phyloP scores from a whole-genome alignment of 1,140 invertebrate species.

The Caerostris extrusa region DNA sequence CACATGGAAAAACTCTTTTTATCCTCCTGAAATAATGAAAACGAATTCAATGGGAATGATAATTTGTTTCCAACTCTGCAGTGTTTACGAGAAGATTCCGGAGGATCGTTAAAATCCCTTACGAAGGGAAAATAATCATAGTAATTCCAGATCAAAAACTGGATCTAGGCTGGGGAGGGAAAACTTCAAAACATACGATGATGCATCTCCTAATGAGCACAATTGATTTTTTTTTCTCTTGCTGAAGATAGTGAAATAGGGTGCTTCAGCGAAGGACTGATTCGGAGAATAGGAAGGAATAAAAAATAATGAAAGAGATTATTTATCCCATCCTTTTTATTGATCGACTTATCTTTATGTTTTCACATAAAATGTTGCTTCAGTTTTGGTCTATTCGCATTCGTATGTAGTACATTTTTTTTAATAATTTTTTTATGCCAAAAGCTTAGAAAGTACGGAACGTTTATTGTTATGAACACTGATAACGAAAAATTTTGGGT shows the following conservation, averaged over 20 bases:
- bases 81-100: background rate
- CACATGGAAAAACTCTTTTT: conserved; percentile 1
- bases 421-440: background rate
- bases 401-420: background rate
- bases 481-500: background rate
- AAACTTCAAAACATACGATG: conserved; percentile 32
- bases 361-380: conserved; percentile 6
- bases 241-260: conserved; percentile 20
- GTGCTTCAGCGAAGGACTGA: conserved; percentile 4
- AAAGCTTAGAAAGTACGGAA: background rate
- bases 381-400: background rate
- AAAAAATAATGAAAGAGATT: background rate
- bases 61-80: background rate
- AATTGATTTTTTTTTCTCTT: conserved; percentile 5
- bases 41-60: conserved; percentile 29
- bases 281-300: background rate
- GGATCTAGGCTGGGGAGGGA: background rate
- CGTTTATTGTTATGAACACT: background rate
- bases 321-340: conserved; percentile 23
- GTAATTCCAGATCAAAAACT: conserved; percentile 32
- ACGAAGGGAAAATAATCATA: conserved; percentile 32
- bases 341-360: conserved; percentile 11
- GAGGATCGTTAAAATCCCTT: conserved; percentile 21
- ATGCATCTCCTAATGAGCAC: conserved; percentile 35
- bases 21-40: background rate